phyloP scores from a whole-genome alignment of 2,888 invertebrate species.

The Cybosia mesomella region DNA sequence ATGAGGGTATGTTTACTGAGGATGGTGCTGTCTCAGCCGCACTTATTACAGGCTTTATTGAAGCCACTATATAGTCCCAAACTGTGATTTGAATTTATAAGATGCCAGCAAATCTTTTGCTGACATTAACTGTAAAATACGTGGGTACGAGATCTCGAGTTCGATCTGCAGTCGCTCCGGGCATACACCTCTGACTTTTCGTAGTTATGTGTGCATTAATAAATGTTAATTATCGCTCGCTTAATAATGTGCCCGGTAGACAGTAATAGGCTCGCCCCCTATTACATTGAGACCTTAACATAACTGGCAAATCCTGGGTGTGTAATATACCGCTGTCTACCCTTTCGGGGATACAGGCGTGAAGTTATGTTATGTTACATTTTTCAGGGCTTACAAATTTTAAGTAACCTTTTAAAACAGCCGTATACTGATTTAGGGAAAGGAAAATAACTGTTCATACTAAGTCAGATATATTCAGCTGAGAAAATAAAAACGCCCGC shows the following conservation, averaged over 20 bases:
- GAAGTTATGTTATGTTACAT: not conserved
- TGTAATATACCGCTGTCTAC: too few species aligned
- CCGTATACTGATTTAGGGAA: conserved; percentile 17
- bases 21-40: conserved; percentile 44
- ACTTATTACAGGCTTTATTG: conserved; percentile 44
- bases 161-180: too few species aligned
- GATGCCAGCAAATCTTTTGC: conserved; percentile 23
- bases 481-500: conserved; percentile 10
- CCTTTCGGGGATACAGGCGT: too few species aligned
- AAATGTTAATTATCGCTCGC: too few species aligned
- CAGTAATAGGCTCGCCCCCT: too few species aligned
- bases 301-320: too few species aligned
- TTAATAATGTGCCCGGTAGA: too few species aligned
- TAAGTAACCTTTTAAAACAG: conserved; percentile 9
- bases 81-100: conserved; percentile 34
- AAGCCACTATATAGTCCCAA: conserved; percentile 33
- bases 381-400: not conserved
- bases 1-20: conserved; percentile 53
- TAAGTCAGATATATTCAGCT: conserved; percentile 9
- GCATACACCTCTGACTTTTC: too few species aligned
- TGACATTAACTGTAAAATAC: conserved; percentile 9
- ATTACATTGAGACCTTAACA: too few species aligned
- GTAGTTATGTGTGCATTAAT: too few species aligned
- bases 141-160: too few species aligned
- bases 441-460: conserved; percentile 9